Base-by-base conservation (phyloP, 2,113 vertebrate genomes). In the Pteruthius melanotis region DNA sequence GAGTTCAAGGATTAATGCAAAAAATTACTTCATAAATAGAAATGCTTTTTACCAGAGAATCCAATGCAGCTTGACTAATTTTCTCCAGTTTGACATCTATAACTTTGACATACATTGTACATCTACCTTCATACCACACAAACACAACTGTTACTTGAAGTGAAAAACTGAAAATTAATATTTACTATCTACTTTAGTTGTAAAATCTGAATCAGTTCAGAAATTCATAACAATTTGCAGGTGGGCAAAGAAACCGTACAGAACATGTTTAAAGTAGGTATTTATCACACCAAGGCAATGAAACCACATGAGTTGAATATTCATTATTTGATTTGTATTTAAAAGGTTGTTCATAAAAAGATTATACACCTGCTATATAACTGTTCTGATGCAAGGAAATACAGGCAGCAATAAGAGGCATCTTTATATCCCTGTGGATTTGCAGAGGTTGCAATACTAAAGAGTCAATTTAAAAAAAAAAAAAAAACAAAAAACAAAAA, bases 1-100 rank as follows among this genome's bases (percentile, higher is more conserved):
- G 82, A 44, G 33, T 76, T 69, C 65, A 89, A 91, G n/a, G 71
- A 83, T 53, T 74, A 76, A 81, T 31, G 47, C 2, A 74, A 50
- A 92, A 95, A 74, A 79, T 83, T 84, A 87, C 74, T 92, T 90
- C 60, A 78, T 27, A 91, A 94, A 70, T 14, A 94, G 15, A 93
- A 95, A 94, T 23, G 23, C 13, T 83, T 94, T 83, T 84, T 60
- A 95, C 9, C 30, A 50, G 52, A 74, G 33, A 77, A 89, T 37
- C 61, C 47, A 69, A 63, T 42, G 24, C 21, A 54, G 15, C 20
- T 45, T 74, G 47, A 83, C 89, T 59, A 24, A 60, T 81, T 74
- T 90, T 70, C 35, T 82, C 24, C n/a, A 53, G 49, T 60, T 94
- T 91, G 44, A 30, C 42, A 74, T 44, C 30, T 44, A 33, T 47